Evolutionary conservation across 1,140 invertebrate genomes (phyloP).

Genomic region (Epicauta chinensis): DNA sequence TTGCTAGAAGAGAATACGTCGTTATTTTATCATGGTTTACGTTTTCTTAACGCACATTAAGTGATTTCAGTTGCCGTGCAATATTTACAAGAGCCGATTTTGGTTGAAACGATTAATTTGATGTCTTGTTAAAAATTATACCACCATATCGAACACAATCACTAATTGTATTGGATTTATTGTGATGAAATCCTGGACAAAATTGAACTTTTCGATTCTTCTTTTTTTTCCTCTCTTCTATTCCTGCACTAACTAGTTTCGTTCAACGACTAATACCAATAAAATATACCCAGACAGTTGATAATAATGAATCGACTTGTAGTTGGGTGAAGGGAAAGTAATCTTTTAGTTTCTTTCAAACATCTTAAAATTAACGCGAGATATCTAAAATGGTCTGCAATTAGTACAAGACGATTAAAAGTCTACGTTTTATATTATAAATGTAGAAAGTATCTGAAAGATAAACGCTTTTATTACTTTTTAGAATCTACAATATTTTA

Average conservation of each 20-base stretch:
- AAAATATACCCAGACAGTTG: not conserved
- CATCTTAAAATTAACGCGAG: too few relatives aligned
- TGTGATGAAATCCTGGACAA: constrained; percentile 38
- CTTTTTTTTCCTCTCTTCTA: constrained; percentile 33
- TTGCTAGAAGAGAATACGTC: too few relatives aligned
- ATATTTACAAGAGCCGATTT: too few relatives aligned
- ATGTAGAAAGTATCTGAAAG: constrained; percentile 13
- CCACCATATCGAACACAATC: constrained; percentile 10
- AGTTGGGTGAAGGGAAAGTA: too few relatives aligned
- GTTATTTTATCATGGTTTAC: too few relatives aligned
- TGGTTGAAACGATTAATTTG: too few relatives aligned
- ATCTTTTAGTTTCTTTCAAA: too few relatives aligned
- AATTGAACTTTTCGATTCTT: constrained; percentile 36
- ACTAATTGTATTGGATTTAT: constrained; percentile 37
- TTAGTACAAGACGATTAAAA: too few relatives aligned
- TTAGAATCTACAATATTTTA: constrained; percentile 11
- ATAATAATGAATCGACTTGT: too few relatives aligned
- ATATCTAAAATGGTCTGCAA: too few relatives aligned
- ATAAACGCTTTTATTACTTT: constrained; percentile 16
- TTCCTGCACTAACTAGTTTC: constrained; percentile 21
- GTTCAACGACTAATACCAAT: constrained; percentile 22
- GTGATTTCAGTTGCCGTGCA: too few relatives aligned
- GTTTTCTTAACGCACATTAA: too few relatives aligned
- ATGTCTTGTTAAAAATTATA: not conserved
- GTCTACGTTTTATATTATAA: constrained; percentile 10